Evolutionary conservation across 1,140 invertebrate genomes (phyloP).

Genomic region (Euwallacea similis): DNA sequence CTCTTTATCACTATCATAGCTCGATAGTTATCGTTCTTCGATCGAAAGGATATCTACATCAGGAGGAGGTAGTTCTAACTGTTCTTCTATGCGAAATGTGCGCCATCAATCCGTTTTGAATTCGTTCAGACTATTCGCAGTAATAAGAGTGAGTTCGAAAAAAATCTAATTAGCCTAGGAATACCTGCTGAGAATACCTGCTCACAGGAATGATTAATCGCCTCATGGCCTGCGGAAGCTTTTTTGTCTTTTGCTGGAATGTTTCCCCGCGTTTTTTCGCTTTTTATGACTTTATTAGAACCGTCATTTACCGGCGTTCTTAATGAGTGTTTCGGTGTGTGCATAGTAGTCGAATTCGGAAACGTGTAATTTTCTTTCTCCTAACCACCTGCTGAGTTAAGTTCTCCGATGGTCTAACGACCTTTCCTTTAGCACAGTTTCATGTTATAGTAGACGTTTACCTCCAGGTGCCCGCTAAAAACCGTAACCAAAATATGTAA

Average conservation of each 20-base stretch:
- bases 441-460: neutral
- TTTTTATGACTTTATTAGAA: conserved; percentile 7
- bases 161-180: neutral
- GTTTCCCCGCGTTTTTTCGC: neutral
- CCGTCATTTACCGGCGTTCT: neutral
- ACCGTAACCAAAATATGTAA: conserved; percentile 31
- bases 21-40: neutral
- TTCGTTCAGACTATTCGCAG: no score
- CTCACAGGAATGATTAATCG: conserved; percentile 1
- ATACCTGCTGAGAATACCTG: neutral
- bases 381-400: neutral
- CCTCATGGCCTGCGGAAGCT: neutral
- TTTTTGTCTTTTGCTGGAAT: neutral
- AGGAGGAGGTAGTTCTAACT: neutral
- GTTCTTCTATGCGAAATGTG: neutral
- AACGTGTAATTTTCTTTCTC: neutral
- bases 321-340: neutral
- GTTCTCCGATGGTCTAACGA: neutral
- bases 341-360: neutral
- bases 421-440: no score
- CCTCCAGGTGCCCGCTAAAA: conserved; percentile 11
- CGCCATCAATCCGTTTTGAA: no score
- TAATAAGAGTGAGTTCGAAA: neutral
- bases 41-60: neutral
- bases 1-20: neutral